A percentile compares a stretch with the other conserved stretches of the same genome.
Evolutionary conservation across 1,140 invertebrate genomes (phyloP).

Genomic region (Gryllus bimaculatus): DNA sequence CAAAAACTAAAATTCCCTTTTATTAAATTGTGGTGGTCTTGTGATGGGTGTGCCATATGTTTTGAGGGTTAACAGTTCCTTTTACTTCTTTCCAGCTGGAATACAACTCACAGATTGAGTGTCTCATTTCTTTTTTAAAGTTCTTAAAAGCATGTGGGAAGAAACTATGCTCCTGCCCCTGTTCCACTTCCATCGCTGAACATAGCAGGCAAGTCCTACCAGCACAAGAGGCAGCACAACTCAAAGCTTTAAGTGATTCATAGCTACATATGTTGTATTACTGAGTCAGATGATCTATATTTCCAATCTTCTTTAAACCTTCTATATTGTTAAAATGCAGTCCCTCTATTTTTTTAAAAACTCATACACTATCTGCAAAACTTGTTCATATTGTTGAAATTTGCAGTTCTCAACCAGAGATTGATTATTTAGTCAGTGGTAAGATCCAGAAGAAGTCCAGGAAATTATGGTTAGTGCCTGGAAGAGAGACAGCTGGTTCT

Average conservation of each 20-base stretch:
- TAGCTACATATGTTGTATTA: not conserved
- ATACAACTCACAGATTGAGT: too few relatives aligned
- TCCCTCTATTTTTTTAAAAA: not conserved
- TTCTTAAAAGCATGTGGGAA: not conserved
- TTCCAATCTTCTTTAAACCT: not conserved
- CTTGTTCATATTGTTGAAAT: not conserved
- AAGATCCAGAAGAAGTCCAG: not conserved
- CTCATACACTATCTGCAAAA: not conserved
- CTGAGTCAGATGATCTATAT: not conserved
- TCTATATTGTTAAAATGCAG: not conserved
- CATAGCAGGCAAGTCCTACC: not conserved
- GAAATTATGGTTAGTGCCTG: not conserved
- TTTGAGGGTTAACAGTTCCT: too few relatives aligned
- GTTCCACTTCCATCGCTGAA: not conserved
- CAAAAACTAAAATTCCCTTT: too few relatives aligned
- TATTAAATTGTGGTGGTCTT: too few relatives aligned
- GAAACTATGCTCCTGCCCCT: not conserved
- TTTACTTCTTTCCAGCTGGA: too few relatives aligned
- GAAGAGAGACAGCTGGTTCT: not conserved
- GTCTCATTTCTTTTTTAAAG: too few relatives aligned
- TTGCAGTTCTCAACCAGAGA: not conserved
- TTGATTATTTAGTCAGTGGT: too few relatives aligned
- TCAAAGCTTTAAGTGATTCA: not conserved
- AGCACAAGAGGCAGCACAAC: slow-evolving; percentile 2
- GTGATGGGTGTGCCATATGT: too few relatives aligned